These are phyloP conservation scores for Drosophila kanapiae DNA, from an alignment of 1,140 invertebrate species.

Conservation along the genomic window DNA sequence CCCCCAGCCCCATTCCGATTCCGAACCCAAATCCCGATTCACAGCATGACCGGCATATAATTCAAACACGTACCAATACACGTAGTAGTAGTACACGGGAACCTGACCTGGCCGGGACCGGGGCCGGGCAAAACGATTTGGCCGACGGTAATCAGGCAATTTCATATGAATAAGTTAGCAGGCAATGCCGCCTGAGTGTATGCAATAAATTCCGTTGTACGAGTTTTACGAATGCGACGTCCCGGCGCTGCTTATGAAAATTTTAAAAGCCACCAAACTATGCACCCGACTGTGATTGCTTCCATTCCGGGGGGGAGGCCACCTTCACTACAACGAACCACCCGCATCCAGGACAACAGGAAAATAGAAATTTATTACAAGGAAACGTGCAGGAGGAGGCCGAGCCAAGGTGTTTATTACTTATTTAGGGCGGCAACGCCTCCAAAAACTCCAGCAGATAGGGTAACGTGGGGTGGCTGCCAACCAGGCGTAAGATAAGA, in stretches of 20 bases:
- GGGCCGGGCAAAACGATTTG: constrained; percentile 40
- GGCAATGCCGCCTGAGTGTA: constrained; percentile 72
- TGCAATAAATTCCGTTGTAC: constrained; percentile 74
- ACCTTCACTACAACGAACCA: neutral
- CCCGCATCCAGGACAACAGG: constrained; percentile 48
- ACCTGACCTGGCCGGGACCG: neutral
- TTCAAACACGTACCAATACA: constrained; percentile 78
- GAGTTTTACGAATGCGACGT: constrained; percentile 66
- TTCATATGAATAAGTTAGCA: constrained; percentile 80
- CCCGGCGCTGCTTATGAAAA: constrained; percentile 70
- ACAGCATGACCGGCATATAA: constrained; percentile 75
- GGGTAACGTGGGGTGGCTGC: neutral
- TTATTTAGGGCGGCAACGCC: constrained; percentile 64
- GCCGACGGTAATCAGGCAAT: constrained; percentile 76
- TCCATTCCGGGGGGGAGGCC: neutral
- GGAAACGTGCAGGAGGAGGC: constrained; percentile 37
- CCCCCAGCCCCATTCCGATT: neutral
- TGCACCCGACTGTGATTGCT: constrained; percentile 71
- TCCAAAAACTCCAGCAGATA: constrained; percentile 5
- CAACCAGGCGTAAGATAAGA: constrained; percentile 13
- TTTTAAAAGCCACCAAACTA: constrained; percentile 77
- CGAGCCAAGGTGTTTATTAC: constrained; percentile 73
- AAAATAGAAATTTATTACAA: constrained; percentile 78
- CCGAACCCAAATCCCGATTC: constrained; percentile 49
- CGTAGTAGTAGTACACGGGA: neutral